Base-by-base conservation (phyloP, 2,797 vertebrate species). In the Sebastes matsubarae region DNA sequence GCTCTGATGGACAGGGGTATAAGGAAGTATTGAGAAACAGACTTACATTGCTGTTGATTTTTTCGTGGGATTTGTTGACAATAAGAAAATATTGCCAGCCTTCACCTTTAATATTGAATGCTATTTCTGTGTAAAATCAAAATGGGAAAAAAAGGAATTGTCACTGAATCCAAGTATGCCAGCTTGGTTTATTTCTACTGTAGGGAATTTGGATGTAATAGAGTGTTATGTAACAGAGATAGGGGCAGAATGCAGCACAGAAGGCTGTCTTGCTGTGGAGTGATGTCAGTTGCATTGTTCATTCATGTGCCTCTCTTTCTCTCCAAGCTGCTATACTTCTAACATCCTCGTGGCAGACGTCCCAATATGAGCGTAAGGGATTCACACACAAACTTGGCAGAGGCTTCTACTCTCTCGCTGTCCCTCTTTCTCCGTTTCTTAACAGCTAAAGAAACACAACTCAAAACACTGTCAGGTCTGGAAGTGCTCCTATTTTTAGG, bases 401-500 rank as follows among this genome's bases (percentile, higher is more conserved):
- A 87, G 38, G 59, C 59, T 73, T 81, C 81, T 61, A 38, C 75
- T 73, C 68, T 82, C 73, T 81, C 13, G 2, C 63, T 80, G 71
- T 79, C 75, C 68, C 64, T 27, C 66, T 72, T 82, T 77, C 79
- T 82, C 75, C 27, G 57, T 75, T 83, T 83, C 82, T 82, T 68
- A 87, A 82, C 88, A 81, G 85, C 77, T 38, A 76, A 86, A 92
- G 88, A 86, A 90, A 84, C 68, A 67, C 22, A 85, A 75, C 81
- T 89, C 73, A 74, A 84, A 87, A 85, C 81, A 72, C 75, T 83
- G 89, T 87, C 87, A 84, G 71, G 60, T 81, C 75, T 88, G 69
- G 81, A 82, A 88, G 75, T 74, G 77, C 83, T 88, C 52, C 84
- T 94, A 90, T 93, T 90, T 94, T 92, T 90, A 89, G 89, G n/a